Percentiles rank a stretch among this genome's conserved stretches.
These are phyloP conservation scores for Mobula birostris DNA, from an alignment of 2,113 vertebrate genomes.

Conservation along the genomic window DNA sequence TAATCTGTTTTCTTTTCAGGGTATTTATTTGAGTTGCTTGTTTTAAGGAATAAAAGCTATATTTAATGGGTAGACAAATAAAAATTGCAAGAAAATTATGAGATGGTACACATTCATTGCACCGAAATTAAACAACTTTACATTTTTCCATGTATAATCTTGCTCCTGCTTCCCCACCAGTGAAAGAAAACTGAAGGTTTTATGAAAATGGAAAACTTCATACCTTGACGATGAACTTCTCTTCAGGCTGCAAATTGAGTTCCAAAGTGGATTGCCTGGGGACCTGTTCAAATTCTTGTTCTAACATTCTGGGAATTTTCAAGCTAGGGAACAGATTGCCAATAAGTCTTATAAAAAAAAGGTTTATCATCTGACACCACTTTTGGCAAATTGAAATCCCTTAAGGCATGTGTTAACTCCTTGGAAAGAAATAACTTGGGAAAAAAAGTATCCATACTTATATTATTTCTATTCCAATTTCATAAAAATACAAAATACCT, in stretches of 20 bases:
- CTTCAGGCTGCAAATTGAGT: constrained; percentile 72
- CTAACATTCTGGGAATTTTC: constrained; percentile 62
- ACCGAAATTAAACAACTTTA: neutral
- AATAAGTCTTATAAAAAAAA: constrained; percentile 67
- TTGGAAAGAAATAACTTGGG: constrained; percentile 38
- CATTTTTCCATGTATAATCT: neutral
- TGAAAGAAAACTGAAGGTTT: neutral
- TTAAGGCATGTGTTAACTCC: constrained; percentile 68
- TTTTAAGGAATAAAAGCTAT: neutral
- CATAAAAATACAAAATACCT: neutral
- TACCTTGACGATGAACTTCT: constrained; percentile 77
- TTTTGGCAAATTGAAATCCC: constrained; percentile 77
- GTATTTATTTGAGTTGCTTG: neutral
- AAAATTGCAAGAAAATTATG: neutral
- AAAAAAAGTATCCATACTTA: neutral
- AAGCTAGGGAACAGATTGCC: constrained; percentile 73
- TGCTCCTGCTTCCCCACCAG: too few relatives aligned
- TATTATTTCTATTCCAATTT: neutral
- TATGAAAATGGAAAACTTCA: constrained; percentile 39
- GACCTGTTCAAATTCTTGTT: constrained; percentile 65
- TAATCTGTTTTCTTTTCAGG: neutral
- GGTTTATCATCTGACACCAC: constrained; percentile 70
- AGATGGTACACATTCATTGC: neutral
- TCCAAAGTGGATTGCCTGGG: constrained; percentile 64
- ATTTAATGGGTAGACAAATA: neutral